Evolutionary conservation across 2,797 vertebrate genomes (phyloP).

Genomic region (Bufotes viridis): DNA sequence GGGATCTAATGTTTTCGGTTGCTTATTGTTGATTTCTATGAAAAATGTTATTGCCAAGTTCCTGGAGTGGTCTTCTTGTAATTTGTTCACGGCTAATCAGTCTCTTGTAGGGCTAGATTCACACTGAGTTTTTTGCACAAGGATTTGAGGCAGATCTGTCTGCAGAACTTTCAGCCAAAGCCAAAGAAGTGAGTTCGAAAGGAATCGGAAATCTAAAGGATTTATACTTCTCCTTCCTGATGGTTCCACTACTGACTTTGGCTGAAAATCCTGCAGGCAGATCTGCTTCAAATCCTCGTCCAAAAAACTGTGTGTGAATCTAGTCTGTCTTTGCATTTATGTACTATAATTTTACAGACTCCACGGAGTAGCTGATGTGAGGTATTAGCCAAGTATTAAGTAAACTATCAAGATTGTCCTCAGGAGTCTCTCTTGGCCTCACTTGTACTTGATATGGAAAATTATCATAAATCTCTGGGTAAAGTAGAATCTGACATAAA

Average conservation of each 20-base stretch:
- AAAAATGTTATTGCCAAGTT: background rate
- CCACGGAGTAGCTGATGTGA: background rate
- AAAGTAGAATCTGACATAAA: constrained; percentile 42
- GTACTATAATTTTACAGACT: background rate
- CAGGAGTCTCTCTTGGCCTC: constrained; percentile 25
- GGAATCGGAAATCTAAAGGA: too few species aligned
- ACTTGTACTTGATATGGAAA: constrained; percentile 40
- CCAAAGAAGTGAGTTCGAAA: too few species aligned
- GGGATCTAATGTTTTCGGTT: background rate
- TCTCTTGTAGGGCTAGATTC: background rate
- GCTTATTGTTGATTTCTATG: background rate
- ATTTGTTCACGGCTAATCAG: background rate
- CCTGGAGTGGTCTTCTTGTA: background rate
- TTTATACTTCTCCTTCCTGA: too few species aligned
- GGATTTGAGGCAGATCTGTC: too few species aligned
- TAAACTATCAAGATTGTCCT: constrained; percentile 30
- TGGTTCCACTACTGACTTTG: too few species aligned
- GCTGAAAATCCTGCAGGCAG: too few species aligned
- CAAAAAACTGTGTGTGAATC: too few species aligned
- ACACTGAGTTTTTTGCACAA: too few species aligned
- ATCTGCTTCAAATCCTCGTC: too few species aligned
- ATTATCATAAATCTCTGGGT: background rate
- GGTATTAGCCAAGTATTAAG: background rate
- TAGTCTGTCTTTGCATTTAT: too few species aligned
- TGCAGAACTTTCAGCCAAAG: too few species aligned